Conservation (phyloP, 2,113 vertebrate genomes). For the Orcinus orca region DNA sequence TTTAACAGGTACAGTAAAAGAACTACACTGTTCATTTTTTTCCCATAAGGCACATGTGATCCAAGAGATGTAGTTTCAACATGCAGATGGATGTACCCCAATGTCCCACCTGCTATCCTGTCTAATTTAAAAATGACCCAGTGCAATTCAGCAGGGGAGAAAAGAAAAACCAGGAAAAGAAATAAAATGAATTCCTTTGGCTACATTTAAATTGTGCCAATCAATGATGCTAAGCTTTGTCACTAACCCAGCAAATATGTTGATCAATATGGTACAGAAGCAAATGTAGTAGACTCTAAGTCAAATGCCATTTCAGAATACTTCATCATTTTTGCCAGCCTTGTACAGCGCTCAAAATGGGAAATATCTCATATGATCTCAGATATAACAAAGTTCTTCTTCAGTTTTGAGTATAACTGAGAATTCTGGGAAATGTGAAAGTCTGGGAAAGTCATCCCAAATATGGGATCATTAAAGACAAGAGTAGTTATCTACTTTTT, state of each 20-base stretch:
- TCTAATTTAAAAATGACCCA: conserved; percentile 20
- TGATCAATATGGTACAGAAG: conserved; percentile 58
- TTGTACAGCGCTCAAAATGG: background rate
- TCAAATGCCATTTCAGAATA: conserved; percentile 48
- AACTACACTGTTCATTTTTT: conserved; percentile 25
- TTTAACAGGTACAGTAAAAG: conserved; percentile 2
- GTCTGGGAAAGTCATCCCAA: background rate
- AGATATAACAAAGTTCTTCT: background rate
- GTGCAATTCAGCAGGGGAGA: background rate
- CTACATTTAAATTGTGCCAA: conserved; percentile 64
- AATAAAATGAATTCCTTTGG: conserved; percentile 3
- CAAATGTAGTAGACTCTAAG: conserved; percentile 14
- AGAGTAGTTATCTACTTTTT: background rate
- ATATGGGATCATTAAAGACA: background rate
- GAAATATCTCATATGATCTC: background rate
- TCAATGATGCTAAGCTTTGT: conserved; percentile 51
- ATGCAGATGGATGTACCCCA: background rate
- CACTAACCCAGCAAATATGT: conserved; percentile 50
- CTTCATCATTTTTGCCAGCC: conserved; percentile 31
- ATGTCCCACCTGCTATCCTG: background rate
- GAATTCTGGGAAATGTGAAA: background rate
- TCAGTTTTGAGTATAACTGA: background rate
- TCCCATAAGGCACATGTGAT: background rate
- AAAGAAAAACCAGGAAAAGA: conserved; percentile 29
- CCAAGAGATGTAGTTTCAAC: background rate